Conservation (phyloP, 2,113 vertebrate species). For the Brienomyrus longianalis region DNA sequence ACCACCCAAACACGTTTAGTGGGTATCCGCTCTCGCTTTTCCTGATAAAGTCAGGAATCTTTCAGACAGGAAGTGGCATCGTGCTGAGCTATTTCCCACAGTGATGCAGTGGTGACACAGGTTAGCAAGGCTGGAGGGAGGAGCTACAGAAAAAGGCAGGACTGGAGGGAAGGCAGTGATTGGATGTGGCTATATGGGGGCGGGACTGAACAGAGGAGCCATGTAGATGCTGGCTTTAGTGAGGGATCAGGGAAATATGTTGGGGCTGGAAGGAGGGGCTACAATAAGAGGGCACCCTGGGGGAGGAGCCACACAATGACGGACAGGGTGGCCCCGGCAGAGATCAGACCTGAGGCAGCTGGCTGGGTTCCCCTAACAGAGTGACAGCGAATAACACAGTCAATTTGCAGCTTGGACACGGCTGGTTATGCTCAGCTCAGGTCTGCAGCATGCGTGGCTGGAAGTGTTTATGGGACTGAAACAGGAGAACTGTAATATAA, state of each 20-base stretch:
- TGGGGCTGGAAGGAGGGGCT: background rate
- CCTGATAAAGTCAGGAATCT: background rate
- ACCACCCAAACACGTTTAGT: background rate
- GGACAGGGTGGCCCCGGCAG: background rate
- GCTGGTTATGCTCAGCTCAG: background rate
- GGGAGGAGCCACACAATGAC: background rate
- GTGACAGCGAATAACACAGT: background rate
- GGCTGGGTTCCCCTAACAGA: background rate
- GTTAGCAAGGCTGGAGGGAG: background rate
- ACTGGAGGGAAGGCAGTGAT: background rate
- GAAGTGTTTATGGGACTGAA: background rate
- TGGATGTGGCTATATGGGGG: background rate
- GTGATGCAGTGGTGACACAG: background rate
- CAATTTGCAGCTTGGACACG: constrained; percentile 15
- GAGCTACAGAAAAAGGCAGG: background rate
- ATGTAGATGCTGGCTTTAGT: background rate
- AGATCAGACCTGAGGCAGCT: background rate
- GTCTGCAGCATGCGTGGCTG: background rate
- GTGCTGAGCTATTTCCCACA: background rate
- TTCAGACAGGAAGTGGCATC: background rate
- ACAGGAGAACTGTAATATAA: background rate
- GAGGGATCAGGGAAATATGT: background rate
- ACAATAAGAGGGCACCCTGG: background rate
- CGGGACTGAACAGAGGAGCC: background rate
- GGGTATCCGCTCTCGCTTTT: background rate